Evolutionary conservation across 2,888 invertebrate genomes (phyloP), one percentile per base, ranked within the genome.

Genomic region (Drosophila diplacantha): DNA sequence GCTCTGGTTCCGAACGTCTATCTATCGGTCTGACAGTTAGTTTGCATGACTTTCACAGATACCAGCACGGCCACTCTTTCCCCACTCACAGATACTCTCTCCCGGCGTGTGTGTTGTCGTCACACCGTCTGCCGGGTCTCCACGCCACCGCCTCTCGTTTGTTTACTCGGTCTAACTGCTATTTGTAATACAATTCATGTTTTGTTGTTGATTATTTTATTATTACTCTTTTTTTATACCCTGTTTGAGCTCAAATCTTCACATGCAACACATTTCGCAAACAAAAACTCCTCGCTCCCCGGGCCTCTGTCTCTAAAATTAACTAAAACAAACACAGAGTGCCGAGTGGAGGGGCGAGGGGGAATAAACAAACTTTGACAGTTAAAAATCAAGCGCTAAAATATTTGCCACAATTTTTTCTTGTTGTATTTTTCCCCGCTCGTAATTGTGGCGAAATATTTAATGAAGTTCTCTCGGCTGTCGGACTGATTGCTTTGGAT

Each of bases 131-230:
- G 82, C 77, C 69, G 26, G 54, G 53, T 51, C 46, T 35, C 41
- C 43, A 47, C 34, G 41, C 41, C 41, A 41, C 41, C 66, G 20
- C 44, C 44, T 29, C 29, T 26, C 55, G 61, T 73, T 73, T 78
- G 69, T 73, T 81, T 83, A 64, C 61, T 75, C 73, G 75, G 76
- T 46, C 80, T 81, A 83, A 75, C 82, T 79, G 82, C 81, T 72
- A 74, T 68, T 80, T 79, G 83, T 79, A 74, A 79, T 75, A 72
- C 63, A 69, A 79, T 72, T 81, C 79, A 59, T 76, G 74, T 81
- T 81, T 70, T 62, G 54, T 60, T 66, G 84, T 79, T 80, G 80
- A 83, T 81, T 79, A 79, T 78, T 75, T 76, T 75, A 69, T 79
- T 83, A 75, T 83, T 77, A 63, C 44, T 75, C 38, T 39, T 20